Conservation (phyloP, 2,797 vertebrate species). For the Platalea minor region DNA sequence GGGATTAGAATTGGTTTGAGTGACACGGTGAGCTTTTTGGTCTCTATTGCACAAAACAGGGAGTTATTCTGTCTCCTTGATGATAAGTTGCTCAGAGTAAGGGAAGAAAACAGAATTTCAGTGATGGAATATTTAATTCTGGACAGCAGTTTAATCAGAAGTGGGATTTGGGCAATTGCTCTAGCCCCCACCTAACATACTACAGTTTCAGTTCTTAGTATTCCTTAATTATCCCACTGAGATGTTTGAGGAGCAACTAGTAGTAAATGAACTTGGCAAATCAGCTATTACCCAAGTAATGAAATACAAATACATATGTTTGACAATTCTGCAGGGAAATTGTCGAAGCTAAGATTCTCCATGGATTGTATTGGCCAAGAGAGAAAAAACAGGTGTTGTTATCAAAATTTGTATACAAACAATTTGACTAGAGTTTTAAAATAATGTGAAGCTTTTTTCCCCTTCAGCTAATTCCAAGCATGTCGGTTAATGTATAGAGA, state of each 20-base stretch:
- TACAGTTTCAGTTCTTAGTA: slow-evolving; percentile 80
- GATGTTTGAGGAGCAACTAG: slow-evolving; percentile 81
- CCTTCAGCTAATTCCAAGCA: slow-evolving; percentile 56
- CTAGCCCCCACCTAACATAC: slow-evolving; percentile 72
- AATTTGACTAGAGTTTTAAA: slow-evolving; percentile 75
- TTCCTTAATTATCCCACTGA: slow-evolving; percentile 83
- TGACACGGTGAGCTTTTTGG: slow-evolving; percentile 13
- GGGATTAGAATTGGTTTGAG: slow-evolving; percentile 67
- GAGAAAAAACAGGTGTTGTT: slow-evolving; percentile 80
- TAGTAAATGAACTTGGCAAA: slow-evolving; percentile 83
- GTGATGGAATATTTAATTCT: slow-evolving; percentile 82
- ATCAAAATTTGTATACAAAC: slow-evolving; percentile 76
- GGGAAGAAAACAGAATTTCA: slow-evolving; percentile 75
- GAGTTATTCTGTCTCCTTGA: slow-evolving; percentile 67
- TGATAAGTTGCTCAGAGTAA: slow-evolving; percentile 67
- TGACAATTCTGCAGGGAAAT: slow-evolving; percentile 79
- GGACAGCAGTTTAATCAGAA: slow-evolving; percentile 80
- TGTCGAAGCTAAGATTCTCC: slow-evolving; percentile 73
- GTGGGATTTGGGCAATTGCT: slow-evolving; percentile 80
- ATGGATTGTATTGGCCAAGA: slow-evolving; percentile 74
- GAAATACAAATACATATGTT: slow-evolving; percentile 85
- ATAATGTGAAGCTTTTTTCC: slow-evolving; percentile 65
- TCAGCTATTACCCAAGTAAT: slow-evolving; percentile 80
- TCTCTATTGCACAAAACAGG: slow-evolving; percentile 64
- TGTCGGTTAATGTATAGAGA: slow-evolving; percentile 67